Conservation (phyloP, 1,140 invertebrate genomes). For the Neelides sp. region DNA sequence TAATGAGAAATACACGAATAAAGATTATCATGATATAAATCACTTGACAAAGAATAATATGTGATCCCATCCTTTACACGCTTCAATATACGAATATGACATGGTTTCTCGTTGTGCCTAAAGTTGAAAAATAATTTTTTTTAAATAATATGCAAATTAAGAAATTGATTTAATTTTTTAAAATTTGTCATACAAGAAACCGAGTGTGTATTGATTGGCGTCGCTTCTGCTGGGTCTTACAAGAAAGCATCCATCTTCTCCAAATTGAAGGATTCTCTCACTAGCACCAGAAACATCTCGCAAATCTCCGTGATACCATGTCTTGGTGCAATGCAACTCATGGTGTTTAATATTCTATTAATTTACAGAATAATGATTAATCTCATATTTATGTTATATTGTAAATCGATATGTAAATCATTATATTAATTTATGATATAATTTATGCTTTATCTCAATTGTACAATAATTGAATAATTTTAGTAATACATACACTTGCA, state of each 20-base stretch:
- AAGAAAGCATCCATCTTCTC: conserved; percentile 59
- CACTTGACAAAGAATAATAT: conserved; percentile 84
- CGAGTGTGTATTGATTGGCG: conserved; percentile 86
- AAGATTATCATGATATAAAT: conserved; percentile 76
- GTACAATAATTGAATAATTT: no score
- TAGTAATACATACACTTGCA: no score
- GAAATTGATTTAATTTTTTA: no score
- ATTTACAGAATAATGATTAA: no score
- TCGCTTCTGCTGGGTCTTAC: conserved; percentile 89
- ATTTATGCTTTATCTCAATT: no score
- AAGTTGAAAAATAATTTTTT: not conserved
- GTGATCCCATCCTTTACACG: conserved; percentile 55
- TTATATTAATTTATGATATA: no score
- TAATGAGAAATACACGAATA: conserved; percentile 87
- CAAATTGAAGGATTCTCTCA: conserved; percentile 58
- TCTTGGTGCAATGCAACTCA: not conserved
- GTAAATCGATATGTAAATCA: no score
- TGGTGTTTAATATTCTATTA: not conserved
- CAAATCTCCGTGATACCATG: not conserved
- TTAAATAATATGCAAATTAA: not conserved
- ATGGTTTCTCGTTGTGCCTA: conserved; percentile 69
- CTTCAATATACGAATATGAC: conserved; percentile 83
- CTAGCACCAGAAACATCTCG: conserved; percentile 44
- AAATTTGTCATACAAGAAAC: conserved; percentile 54
- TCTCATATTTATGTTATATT: no score